Percentiles rank a stretch among this genome's conserved stretches.
Evolutionary conservation across 1,140 invertebrate species (phyloP).

Genomic region (Metaphire vulgaris): DNA sequence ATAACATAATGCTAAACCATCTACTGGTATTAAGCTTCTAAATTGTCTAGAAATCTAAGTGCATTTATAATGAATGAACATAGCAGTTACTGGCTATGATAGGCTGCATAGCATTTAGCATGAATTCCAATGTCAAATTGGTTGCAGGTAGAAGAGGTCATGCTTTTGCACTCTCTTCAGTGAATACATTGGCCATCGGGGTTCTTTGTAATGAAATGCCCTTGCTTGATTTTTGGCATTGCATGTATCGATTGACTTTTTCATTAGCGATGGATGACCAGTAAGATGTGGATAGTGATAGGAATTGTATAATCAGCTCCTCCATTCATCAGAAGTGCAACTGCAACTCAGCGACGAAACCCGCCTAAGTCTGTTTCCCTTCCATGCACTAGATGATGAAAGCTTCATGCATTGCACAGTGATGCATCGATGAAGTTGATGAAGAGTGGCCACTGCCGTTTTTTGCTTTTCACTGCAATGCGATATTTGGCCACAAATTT

Average conservation of each 20-base stretch:
- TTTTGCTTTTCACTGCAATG: not conserved
- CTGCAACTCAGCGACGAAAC: not conserved
- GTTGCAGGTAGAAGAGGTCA: not conserved
- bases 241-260: not conserved
- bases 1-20: too few relatives aligned
- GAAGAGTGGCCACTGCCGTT: constrained; percentile 7
- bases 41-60: too few relatives aligned
- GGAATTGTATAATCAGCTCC: not conserved
- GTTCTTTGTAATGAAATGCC: not conserved
- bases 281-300: not conserved
- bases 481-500: not conserved
- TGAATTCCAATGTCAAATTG: not conserved
- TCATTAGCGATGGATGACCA: not conserved
- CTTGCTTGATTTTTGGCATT: not conserved
- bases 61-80: too few relatives aligned
- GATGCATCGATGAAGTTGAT: not conserved
- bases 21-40: too few relatives aligned
- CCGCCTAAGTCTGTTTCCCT: not conserved
- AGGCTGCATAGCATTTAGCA: not conserved
- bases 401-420: not conserved
- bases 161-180: not conserved
- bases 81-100: too few relatives aligned
- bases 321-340: not conserved
- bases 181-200: not conserved
- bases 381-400: not conserved